These are phyloP conservation scores for Cataglyphis altisquamis DNA, from an alignment of 2,888 invertebrate species.

Conservation along the genomic window DNA sequence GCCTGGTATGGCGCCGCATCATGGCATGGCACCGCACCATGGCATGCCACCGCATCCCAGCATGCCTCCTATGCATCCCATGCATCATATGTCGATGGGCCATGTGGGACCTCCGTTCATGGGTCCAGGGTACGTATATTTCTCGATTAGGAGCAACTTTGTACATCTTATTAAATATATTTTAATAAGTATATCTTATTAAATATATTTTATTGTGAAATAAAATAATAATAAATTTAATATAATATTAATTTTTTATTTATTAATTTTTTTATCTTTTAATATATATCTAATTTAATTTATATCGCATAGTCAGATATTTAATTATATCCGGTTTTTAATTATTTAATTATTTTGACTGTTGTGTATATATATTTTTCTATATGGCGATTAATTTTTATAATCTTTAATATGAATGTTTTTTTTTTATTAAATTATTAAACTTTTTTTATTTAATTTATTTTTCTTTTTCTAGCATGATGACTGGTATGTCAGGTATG, in stretches of 20 bases:
- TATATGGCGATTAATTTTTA: background rate
- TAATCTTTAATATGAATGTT: background rate
- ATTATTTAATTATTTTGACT: background rate
- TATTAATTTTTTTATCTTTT: constrained; percentile 4
- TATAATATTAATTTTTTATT: constrained; percentile 43
- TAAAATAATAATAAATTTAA: background rate
- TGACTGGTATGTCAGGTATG: constrained; percentile 86
- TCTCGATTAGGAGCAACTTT: constrained; percentile 34
- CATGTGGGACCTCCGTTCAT: constrained; percentile 93
- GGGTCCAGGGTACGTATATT: constrained; percentile 88
- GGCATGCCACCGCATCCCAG: constrained; percentile 88
- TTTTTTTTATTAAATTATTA: background rate
- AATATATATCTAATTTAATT: background rate
- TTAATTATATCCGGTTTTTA: background rate
- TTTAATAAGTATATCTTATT: too few species aligned
- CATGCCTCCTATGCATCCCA: constrained; percentile 89
- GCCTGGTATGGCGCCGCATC: constrained; percentile 88
- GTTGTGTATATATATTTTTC: too few species aligned
- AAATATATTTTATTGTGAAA: background rate
- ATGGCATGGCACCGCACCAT: constrained; percentile 87
- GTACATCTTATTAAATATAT: too few species aligned
- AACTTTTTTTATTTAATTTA: constrained; percentile 26
- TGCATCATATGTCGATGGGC: constrained; percentile 88
- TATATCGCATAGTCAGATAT: too few species aligned
- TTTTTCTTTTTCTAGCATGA: constrained; percentile 85